Base-by-base conservation (phyloP, 2,113 vertebrate genomes). In the Podilymbus podiceps region DNA sequence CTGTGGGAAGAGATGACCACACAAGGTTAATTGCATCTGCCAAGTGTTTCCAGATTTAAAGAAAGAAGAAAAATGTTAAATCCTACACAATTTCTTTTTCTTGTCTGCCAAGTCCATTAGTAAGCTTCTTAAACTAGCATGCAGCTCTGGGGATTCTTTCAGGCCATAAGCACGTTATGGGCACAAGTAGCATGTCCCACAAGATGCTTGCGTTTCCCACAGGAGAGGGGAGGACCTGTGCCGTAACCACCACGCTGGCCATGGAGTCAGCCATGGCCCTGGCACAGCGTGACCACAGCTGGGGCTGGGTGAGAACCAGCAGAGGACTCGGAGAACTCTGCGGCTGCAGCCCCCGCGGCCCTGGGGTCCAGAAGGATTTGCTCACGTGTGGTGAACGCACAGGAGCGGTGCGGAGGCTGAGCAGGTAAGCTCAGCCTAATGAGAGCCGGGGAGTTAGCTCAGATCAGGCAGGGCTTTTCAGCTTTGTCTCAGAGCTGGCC, bases 21-120 rank as follows among this genome's bases (percentile, higher is more conserved):
- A 91, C 85, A 79, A 91, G 89, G 78, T 95, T 96, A 96, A 96
- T 74, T 91, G 69, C 71, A 83, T 95, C 71, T 91, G 71, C 78
- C 40, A 91, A 91, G n/a, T 46, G 71, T 91, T 97, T 93, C 85
- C 93, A 97, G 81, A 77, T 88, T 94, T 79, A 79, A 69, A 83
- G 44, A 86, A 92, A 80, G 35, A 84, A 80, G 46, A 75, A 95
- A 90, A 93, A 89, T 35, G 42, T 67, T 92, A 74, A 91, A 93
- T 68, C 73, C 49, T 33, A 56, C 69, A 56, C 30, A 19, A 42
- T 66, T 81, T 47, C 23, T 52, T 88, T 71, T 53, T 73, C 52
- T 89, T 87, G 31, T 35, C 53, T 95, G 91, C 81, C 87, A 91
- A 89, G 53, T 56, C 80, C 49, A 33, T 89, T 56, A 33, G 11